phyloP scores from a whole-genome alignment of 2,113 vertebrate genomes.

The Oryzias curvinotus region DNA sequence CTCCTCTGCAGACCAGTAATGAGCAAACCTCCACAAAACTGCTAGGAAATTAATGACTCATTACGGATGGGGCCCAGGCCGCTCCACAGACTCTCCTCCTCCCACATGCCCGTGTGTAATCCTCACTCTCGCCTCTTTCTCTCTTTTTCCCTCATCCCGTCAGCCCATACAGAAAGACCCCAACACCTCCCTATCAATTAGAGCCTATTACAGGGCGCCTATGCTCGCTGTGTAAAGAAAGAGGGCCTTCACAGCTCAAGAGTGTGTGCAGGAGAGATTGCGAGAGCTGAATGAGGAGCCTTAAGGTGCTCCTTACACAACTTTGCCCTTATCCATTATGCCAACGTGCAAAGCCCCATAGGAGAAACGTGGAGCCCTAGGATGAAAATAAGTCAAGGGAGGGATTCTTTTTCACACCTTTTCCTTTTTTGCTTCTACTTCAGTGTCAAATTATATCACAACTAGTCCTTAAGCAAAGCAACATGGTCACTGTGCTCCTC shows the following conservation, averaged over 20 bases:
- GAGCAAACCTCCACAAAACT: conserved; percentile 97
- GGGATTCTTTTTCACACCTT: conserved; percentile 69
- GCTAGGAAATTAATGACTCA: conserved; percentile 97
- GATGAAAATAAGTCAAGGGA: conserved; percentile 72
- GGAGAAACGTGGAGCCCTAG: conserved; percentile 60
- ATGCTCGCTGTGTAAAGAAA: conserved; percentile 86
- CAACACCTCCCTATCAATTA: conserved; percentile 99
- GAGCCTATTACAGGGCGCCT: conserved; percentile 95
- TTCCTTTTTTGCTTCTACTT: conserved; percentile 52
- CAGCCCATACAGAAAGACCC: conserved; percentile 90
- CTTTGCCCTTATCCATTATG: conserved; percentile 74
- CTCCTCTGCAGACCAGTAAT: conserved; percentile 95
- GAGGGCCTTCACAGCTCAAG: conserved; percentile 89
- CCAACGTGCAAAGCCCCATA: conserved; percentile 64
- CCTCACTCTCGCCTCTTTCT: conserved; percentile 59
- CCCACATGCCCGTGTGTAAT: conserved; percentile 62
- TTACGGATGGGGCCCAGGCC: conserved; percentile 90
- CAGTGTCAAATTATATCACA: conserved; percentile 78
- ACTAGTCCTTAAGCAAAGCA: conserved; percentile 60
- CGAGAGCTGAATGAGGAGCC: conserved; percentile 74
- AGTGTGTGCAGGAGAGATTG: conserved; percentile 82
- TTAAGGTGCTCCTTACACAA: conserved; percentile 81
- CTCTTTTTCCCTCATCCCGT: conserved; percentile 75
- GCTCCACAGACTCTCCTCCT: conserved; percentile 80
- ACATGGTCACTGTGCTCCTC: conserved; percentile 63